Evolutionary conservation across 2,888 invertebrate species (phyloP), one percentile per base, ranked within the genome.

Genomic region (Tuta absoluta): DNA sequence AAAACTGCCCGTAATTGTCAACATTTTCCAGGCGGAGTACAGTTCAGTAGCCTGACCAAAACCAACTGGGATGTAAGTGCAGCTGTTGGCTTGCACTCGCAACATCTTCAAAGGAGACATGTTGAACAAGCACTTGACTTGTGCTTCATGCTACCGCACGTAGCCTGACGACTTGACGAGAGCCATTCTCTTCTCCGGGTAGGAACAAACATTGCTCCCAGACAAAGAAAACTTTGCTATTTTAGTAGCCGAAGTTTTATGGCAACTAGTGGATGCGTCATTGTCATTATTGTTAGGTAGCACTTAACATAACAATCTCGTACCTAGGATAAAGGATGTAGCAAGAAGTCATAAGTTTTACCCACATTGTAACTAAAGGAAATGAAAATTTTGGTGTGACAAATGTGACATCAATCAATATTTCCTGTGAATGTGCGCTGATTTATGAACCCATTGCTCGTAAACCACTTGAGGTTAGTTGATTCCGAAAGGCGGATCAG

Each of bases 101-200:
- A 72, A 78, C 82, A 77, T 80, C 82, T 82, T 78, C 76, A 80
- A 76, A 76, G 78, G 81, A 87, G 88, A 85, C 87, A 83, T 80
- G 87, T 86, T 88, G 85, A 87, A 90, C 85, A 84, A 86, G 83
- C 86, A 81, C 90, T 88, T 73, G 78, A 79, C 78, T 80, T 71
- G 74, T 75, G 79, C 81, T 80, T 79, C 77, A 80, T 76, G 79
- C 80, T 70, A 83, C 84, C 84, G 78, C 82, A 80, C 83, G 81
- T 80, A 78, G 77, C 81, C 79, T 75, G 74, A 77, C 69, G 71
- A 67, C 81, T 79, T 75, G 74, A 77, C 69, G 71, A 67, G 71
- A 85, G 83, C 71, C 78, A 75, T 67, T 82, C 82, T 71, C 41
- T 14, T 56, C 19, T 53, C 51, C 67, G 78, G 71, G 67, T 70